Conservation (phyloP, 2,113 vertebrate genomes). For the Pantherophis guttatus region DNA sequence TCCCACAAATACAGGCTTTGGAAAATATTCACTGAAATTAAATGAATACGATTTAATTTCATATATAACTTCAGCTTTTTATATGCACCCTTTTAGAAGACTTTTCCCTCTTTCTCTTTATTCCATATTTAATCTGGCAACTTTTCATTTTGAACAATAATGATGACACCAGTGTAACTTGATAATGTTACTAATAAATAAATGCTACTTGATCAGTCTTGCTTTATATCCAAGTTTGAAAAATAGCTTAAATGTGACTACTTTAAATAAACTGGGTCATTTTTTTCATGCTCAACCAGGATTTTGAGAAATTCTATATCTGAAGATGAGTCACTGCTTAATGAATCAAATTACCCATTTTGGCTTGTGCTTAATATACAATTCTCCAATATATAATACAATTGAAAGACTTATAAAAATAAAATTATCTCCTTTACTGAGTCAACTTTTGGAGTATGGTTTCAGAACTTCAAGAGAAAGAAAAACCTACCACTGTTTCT, state of each 20-base stretch:
- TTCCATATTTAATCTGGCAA: not conserved
- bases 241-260: not conserved
- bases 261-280: not conserved
- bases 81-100: not conserved
- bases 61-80: not conserved
- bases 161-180: not conserved
- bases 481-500: not conserved
- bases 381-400: not conserved
- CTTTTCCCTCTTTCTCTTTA: not conserved
- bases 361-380: not conserved
- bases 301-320: not conserved
- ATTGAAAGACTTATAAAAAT: not conserved
- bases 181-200: not conserved
- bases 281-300: not conserved
- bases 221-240: not conserved
- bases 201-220: not conserved
- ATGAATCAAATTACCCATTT: not conserved
- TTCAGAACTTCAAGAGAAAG: slow-evolving; percentile 2
- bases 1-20: not conserved
- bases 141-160: not conserved
- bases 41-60: too few relatives aligned
- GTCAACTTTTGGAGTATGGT: not conserved
- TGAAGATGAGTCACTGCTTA: not conserved
- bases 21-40: not conserved
- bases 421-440: not conserved